Conservation (phyloP, 2,113 vertebrate species). For the Hoplias malabaricus region DNA sequence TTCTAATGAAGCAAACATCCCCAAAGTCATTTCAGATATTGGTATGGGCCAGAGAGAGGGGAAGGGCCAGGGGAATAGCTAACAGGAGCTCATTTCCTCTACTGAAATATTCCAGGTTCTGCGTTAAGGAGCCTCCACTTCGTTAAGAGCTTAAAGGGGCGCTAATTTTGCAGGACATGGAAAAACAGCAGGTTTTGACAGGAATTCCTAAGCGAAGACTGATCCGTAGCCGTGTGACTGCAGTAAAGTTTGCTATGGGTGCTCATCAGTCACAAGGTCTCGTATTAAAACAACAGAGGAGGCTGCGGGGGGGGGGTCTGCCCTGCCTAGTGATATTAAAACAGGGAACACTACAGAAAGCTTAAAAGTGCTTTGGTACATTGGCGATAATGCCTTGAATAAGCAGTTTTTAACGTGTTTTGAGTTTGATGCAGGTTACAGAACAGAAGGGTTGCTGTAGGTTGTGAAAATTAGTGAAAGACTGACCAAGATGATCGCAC, state of each 20-base stretch:
- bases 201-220: constrained; percentile 47
- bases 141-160: constrained; percentile 68
- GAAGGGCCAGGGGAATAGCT: constrained; percentile 70
- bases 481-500: neutral
- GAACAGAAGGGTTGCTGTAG: neutral
- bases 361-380: neutral
- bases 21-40: constrained; percentile 77
- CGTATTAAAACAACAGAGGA: neutral
- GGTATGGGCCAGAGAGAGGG: constrained; percentile 73
- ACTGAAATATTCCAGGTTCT: constrained; percentile 70
- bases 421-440: too few relatives aligned
- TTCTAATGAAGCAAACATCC: constrained; percentile 75
- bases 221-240: neutral
- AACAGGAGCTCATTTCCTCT: constrained; percentile 71
- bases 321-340: neutral
- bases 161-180: constrained; percentile 67
- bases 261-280: neutral
- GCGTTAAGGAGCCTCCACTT: constrained; percentile 70
- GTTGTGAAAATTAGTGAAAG: neutral
- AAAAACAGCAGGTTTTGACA: constrained; percentile 55
- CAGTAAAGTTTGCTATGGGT: neutral
- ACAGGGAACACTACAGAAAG: neutral
- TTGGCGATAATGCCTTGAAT: neutral
- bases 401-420: neutral
- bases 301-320: neutral